Base-by-base conservation (phyloP, 2,888 invertebrate genomes). In the Arge pagana region DNA sequence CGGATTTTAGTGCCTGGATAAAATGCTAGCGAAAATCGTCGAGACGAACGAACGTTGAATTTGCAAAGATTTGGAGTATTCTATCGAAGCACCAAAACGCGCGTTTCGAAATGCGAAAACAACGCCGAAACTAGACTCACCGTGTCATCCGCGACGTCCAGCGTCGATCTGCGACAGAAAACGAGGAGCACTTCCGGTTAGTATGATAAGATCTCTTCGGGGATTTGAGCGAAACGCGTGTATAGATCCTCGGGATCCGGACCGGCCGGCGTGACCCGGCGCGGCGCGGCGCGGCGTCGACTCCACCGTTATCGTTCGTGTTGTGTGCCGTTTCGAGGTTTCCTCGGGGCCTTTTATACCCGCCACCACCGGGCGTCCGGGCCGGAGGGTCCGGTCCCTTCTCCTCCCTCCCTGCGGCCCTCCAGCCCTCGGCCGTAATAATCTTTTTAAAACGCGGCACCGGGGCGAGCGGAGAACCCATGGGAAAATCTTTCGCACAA, bases 1-100 rank as follows among this genome's bases (percentile, higher is more conserved):
- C 8, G 23, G 33, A 45, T 45, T 35, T 45, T 45, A 19, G 45
- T 45, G 45, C n/a, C 45, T 45, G 45, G 45, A 45, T 45, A 45
- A 45, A 45, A 35, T 45, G 35, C 18, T 8, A 31, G 28, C 42
- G 11, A 42, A 42, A 42, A 42, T 26, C 10, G 18, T 15, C 3
- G 11, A 13, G 11, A 3, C n/a, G 4, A 33, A 13, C 11, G 3
- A 6, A 5, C 11, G 3, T 13, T 11, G 7, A 33, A 1, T 11
- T 24, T 23, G 26, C 11, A 21, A 21, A 54, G 67, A 74, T 74
- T 73, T 59, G 68, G 66, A 60, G 8, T 45, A 74, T 67, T 75
- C 75, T 71, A 75, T 74, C 74, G 69, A 70, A 67, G 70, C 73
- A 75, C 75, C 71, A 75, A 74, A 66, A 74, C 58, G 61, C 58